Evolutionary conservation across 1,140 invertebrate genomes (phyloP).

Genomic region (Drosophila ficusphila): DNA sequence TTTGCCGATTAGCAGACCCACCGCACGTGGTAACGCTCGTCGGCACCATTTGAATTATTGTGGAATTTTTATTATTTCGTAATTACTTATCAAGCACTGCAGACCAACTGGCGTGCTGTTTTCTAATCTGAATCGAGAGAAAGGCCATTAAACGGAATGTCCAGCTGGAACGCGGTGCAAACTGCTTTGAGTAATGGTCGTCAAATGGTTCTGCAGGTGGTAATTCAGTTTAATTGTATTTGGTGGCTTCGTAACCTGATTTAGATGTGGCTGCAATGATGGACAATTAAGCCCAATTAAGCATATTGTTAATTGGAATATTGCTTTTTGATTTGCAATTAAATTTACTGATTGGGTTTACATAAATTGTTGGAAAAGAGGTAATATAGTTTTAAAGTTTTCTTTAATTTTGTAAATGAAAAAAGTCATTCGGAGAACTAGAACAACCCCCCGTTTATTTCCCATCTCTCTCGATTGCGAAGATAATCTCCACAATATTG

Average conservation of each 20-base stretch:
- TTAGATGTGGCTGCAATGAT: background rate
- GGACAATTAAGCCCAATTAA: background rate
- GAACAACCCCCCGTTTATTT: too few species aligned
- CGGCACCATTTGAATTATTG: constrained; percentile 42
- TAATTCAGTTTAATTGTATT: constrained; percentile 58
- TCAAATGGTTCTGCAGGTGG: constrained; percentile 44
- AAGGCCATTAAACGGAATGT: constrained; percentile 49
- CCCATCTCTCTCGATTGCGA: background rate
- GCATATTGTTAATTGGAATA: too few species aligned
- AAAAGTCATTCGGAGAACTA: too few species aligned
- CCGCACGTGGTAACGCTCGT: constrained; percentile 48
- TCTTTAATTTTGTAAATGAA: too few species aligned
- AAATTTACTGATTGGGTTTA: too few species aligned
- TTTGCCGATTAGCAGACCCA: constrained; percentile 62
- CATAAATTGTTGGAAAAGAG: too few species aligned
- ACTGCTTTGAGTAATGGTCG: constrained; percentile 15
- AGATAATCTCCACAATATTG: background rate
- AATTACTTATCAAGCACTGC: constrained; percentile 55
- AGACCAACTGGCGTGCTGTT: constrained; percentile 22
- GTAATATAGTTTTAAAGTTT: too few species aligned
- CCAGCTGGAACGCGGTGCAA: constrained; percentile 38
- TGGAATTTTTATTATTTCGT: constrained; percentile 54
- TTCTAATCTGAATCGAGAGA: constrained; percentile 36
- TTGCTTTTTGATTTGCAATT: too few species aligned
- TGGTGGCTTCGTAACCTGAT: constrained; percentile 23